Conservation (phyloP, 1,140 invertebrate genomes). For the Eubasilissa regina region DNA sequence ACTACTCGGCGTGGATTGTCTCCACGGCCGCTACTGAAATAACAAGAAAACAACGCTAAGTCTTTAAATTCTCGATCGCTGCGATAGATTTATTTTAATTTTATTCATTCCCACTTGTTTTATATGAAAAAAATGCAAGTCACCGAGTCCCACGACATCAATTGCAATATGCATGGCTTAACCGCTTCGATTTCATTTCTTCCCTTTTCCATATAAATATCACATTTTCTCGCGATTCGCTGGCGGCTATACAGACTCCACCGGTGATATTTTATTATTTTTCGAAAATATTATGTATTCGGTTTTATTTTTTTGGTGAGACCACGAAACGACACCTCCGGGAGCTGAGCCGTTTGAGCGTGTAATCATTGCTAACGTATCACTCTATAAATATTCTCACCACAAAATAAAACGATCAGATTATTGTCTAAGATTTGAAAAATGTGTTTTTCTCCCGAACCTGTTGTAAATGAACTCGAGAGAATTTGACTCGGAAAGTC, state of each 20-base stretch:
- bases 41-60: background rate
- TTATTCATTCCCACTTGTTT: constrained; percentile 37
- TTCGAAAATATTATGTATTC: constrained; percentile 14
- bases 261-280: constrained; percentile 26
- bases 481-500: background rate
- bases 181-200: constrained; percentile 4
- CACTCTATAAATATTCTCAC: constrained; percentile 58
- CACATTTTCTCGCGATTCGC: constrained; percentile 25
- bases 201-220: constrained; percentile 23
- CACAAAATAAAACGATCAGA: constrained; percentile 53
- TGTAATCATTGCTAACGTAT: constrained; percentile 59
- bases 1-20: too few relatives aligned
- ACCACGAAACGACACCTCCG: constrained; percentile 51
- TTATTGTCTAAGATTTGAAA: constrained; percentile 31
- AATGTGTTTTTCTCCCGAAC: background rate
- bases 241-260: background rate
- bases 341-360: constrained; percentile 46
- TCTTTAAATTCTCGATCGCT: background rate
- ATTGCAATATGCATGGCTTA: constrained; percentile 34
- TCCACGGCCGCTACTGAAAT: background rate
- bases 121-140: constrained; percentile 37
- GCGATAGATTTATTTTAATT: constrained; percentile 30
- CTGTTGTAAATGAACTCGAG: background rate
- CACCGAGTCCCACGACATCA: constrained; percentile 28
- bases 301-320: background rate